Evolutionary conservation across 2,797 vertebrate genomes (phyloP).

Genomic region (Pygocentrus nattereri): DNA sequence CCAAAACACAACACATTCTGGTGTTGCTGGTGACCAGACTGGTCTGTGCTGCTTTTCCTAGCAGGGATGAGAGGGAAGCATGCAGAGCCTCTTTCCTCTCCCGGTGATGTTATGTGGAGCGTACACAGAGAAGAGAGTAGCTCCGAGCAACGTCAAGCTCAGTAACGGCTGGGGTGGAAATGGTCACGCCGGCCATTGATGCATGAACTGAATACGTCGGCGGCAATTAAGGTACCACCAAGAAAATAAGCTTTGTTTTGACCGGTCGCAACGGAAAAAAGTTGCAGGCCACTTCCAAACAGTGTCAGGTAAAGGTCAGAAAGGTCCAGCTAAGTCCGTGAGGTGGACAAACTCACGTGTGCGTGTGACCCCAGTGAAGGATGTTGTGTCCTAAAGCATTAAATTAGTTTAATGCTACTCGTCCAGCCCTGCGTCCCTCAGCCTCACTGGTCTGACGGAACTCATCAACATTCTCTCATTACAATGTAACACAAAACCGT

Average conservation of each 20-base stretch:
- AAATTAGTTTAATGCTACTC: too few species aligned
- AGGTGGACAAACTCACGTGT: not conserved
- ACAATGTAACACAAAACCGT: too few species aligned
- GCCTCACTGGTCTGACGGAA: too few species aligned
- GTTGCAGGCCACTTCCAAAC: slow-evolving; percentile 42
- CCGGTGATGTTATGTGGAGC: not conserved
- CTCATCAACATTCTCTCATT: too few species aligned
- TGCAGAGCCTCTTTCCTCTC: not conserved
- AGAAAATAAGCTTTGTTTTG: slow-evolving; percentile 71
- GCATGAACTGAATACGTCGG: slow-evolving; percentile 82
- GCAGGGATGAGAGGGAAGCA: not conserved
- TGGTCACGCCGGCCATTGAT: slow-evolving; percentile 74
- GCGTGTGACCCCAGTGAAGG: not conserved
- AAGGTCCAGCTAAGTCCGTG: slow-evolving; percentile 37
- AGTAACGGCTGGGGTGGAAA: slow-evolving; percentile 70
- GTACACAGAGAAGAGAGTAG: slow-evolving; percentile 14
- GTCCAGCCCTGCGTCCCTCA: too few species aligned
- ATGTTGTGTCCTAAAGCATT: too few species aligned
- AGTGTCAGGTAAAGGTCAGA: slow-evolving; percentile 43
- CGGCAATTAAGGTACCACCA: slow-evolving; percentile 77
- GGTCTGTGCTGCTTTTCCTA: too few species aligned
- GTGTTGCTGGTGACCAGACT: too few species aligned
- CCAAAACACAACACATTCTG: too few species aligned
- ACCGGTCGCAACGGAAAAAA: slow-evolving; percentile 23
- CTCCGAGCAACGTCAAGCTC: slow-evolving; percentile 80